Conservation (phyloP, 2,888 invertebrate species). For the Phortica magna region DNA sequence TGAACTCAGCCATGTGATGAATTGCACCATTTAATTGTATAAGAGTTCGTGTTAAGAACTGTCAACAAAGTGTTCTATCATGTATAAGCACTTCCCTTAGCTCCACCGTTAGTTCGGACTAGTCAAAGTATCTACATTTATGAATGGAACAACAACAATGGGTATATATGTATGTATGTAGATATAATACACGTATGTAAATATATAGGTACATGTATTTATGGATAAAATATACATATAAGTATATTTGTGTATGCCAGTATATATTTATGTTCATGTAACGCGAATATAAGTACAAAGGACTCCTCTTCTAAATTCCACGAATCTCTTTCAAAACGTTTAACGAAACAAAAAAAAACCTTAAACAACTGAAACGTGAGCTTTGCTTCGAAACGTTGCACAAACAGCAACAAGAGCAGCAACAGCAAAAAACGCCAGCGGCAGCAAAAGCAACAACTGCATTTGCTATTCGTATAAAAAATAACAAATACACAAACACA, state of each 20-base stretch:
- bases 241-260: not conserved
- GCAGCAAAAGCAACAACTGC: conserved; percentile 10
- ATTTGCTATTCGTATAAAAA: conserved; percentile 16
- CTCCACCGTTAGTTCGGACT: too few species aligned
- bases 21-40: too few species aligned
- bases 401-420: not conserved
- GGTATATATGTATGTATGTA: not conserved
- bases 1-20: too few species aligned
- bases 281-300: not conserved
- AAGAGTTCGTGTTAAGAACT: not conserved
- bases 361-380: conserved; percentile 29
- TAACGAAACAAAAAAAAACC: conserved; percentile 13
- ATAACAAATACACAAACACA: conserved; percentile 5
- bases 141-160: not conserved
- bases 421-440: not conserved
- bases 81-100: not conserved
- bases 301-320: not conserved
- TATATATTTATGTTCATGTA: not conserved
- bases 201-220: too few species aligned
- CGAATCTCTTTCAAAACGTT: conserved; percentile 9
- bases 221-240: conserved; percentile 27
- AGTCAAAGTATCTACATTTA: not conserved
- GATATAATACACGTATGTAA: too few species aligned
- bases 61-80: not conserved
- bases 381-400: conserved; percentile 8